Conservation (phyloP, 2,888 invertebrate genomes). For the Synanthedon formicaeformis region DNA sequence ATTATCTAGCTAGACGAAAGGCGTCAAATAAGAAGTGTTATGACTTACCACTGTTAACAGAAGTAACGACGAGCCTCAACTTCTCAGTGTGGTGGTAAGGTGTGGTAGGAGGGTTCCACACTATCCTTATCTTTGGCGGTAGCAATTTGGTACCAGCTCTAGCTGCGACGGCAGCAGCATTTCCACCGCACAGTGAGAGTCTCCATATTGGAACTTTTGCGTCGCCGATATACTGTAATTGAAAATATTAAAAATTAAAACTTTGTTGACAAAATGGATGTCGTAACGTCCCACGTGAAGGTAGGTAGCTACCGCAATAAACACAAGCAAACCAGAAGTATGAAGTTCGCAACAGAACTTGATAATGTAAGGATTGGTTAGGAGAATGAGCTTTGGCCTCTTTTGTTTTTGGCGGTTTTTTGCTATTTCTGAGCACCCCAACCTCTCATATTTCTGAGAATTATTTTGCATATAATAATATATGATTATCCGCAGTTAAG, state of each 20-base stretch:
- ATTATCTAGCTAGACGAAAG: too few relatives aligned
- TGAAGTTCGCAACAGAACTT: too few relatives aligned
- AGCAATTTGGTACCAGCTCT: constrained; percentile 58
- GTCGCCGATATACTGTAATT: constrained; percentile 50
- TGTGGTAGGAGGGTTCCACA: constrained; percentile 64
- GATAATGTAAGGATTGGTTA: too few relatives aligned
- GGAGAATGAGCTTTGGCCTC: too few relatives aligned
- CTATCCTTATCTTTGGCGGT: constrained; percentile 66
- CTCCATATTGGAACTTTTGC: constrained; percentile 65
- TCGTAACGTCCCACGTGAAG: not conserved
- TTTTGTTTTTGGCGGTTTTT: too few relatives aligned
- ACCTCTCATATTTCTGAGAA: too few relatives aligned
- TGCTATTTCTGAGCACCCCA: too few relatives aligned
- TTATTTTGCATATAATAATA: too few relatives aligned
- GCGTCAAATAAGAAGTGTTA: not conserved
- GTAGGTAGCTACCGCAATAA: not conserved
- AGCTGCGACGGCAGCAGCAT: constrained; percentile 64
- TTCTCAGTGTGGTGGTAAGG: constrained; percentile 61
- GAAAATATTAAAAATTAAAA: not conserved
- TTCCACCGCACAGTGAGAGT: constrained; percentile 66
- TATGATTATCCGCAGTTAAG: too few relatives aligned
- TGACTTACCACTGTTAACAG: constrained; percentile 56
- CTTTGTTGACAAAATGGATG: constrained; percentile 1
- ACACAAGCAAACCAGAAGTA: too few relatives aligned
- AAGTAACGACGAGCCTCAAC: constrained; percentile 54